phyloP scores from a whole-genome alignment of 2,797 vertebrate species.

The Cyprinella venusta region DNA sequence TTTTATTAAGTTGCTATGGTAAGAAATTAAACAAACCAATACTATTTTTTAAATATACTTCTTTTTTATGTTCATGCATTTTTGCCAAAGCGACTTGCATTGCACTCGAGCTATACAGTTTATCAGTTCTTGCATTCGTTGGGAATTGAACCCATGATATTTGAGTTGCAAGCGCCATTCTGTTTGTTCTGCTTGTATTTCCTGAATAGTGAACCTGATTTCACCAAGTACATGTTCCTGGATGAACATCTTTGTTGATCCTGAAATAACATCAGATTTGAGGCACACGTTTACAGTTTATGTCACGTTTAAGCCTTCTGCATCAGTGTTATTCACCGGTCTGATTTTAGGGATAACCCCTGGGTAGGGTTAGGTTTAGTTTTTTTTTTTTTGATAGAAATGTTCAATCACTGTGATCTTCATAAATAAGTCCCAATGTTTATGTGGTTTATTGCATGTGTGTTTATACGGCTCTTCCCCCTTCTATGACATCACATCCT shows the following conservation, averaged over 20 bases:
- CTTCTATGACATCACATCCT: constrained; percentile 36
- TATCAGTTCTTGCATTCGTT: background rate
- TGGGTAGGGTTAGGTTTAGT: background rate
- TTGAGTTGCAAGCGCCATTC: background rate
- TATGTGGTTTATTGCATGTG: background rate
- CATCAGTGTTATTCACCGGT: too few relatives aligned
- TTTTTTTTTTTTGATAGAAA: background rate
- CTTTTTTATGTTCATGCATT: too few relatives aligned
- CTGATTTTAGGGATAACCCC: background rate
- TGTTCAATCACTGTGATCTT: background rate
- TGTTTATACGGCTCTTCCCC: background rate
- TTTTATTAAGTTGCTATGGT: background rate
- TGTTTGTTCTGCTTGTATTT: background rate
- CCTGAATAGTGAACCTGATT: background rate
- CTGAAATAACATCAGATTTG: too few relatives aligned
- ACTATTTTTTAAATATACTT: background rate
- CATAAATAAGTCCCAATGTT: background rate
- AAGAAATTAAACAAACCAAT: background rate
- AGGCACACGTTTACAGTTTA: too few relatives aligned
- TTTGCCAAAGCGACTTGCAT: too few relatives aligned
- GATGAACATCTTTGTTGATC: too few relatives aligned
- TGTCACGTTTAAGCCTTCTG: background rate
- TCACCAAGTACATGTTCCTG: too few relatives aligned
- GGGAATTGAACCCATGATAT: background rate
- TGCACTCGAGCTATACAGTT: background rate